Percentiles rank a stretch among this genome's conserved stretches.
Evolutionary conservation across 2,113 vertebrate genomes (phyloP).

Genomic region (Oncorhynchus tshawytscha): DNA sequence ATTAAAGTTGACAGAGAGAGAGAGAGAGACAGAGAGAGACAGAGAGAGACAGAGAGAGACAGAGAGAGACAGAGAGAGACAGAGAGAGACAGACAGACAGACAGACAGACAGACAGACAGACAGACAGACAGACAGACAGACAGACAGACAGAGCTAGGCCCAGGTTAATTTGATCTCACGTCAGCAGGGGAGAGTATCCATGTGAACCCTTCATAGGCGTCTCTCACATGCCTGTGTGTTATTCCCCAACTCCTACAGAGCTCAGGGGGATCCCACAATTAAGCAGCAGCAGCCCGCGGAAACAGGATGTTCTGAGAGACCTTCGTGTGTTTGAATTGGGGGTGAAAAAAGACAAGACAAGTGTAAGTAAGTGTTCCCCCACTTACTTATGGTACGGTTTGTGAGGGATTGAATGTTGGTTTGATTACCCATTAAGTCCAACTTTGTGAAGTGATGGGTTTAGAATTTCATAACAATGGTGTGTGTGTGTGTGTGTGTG

Average conservation of each 20-base stretch:
- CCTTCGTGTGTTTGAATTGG: conserved; percentile 35
- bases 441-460: background rate
- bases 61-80: no score
- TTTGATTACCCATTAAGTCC: background rate
- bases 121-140: no score
- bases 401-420: background rate
- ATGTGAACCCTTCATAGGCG: conserved; percentile 42
- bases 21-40: no score
- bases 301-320: conserved; percentile 56
- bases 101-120: no score
- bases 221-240: conserved; percentile 36
- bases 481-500: background rate
- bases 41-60: no score
- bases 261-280: conserved; percentile 12
- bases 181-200: no score
- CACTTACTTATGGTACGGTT: conserved; percentile 6
- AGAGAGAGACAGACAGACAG: no score
- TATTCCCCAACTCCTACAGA: conserved; percentile 30
- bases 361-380: conserved; percentile 15
- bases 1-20: no score
- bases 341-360: conserved; percentile 20
- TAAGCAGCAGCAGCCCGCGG: conserved; percentile 35
- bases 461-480: background rate
- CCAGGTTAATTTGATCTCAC: no score
- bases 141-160: no score